Percentiles rank a stretch among this genome's conserved stretches.
phyloP scores from a whole-genome alignment of 2,888 invertebrate genomes.

The Caenorhabditis uteleia region DNA sequence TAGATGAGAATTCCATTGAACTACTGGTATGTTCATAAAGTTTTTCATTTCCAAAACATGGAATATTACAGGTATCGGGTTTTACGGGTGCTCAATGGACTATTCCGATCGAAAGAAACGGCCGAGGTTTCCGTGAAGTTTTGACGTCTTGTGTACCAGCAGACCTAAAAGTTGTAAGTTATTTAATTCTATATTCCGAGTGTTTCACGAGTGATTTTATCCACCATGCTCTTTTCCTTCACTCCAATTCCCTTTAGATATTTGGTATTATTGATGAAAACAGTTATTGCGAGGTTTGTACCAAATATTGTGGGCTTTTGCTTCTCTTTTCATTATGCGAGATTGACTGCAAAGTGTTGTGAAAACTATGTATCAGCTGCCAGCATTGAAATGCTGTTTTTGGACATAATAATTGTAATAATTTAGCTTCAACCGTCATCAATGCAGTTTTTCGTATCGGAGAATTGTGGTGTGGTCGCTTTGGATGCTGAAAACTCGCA shows the following conservation, averaged over 20 bases:
- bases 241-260: no score
- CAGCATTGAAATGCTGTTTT: no score
- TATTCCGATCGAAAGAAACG: slow-evolving; percentile 58
- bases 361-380: no score
- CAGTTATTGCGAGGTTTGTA: no score
- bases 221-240: no score
- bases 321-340: no score
- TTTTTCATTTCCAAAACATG: background rate
- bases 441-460: slow-evolving; percentile 24
- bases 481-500: slow-evolving; percentile 25
- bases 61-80: slow-evolving; percentile 44
- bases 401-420: no score
- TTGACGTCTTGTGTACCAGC: slow-evolving; percentile 54
- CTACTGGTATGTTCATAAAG: slow-evolving; percentile 40
- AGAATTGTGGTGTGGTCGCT: slow-evolving; percentile 22
- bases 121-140: slow-evolving; percentile 54
- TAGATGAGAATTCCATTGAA: slow-evolving; percentile 42
- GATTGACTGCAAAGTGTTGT: no score
- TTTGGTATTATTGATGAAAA: no score
- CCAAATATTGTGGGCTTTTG: no score
- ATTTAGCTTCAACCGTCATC: slow-evolving; percentile 35
- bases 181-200: no score
- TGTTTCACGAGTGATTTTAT: no score
- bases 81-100: slow-evolving; percentile 59
- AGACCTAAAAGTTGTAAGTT: slow-evolving; percentile 43